A percentile compares a stretch with the other conserved stretches of the same genome.
These are phyloP conservation scores for Eutolmus rufibarbis DNA, from an alignment of 2,888 invertebrate species.

Conservation along the genomic window DNA sequence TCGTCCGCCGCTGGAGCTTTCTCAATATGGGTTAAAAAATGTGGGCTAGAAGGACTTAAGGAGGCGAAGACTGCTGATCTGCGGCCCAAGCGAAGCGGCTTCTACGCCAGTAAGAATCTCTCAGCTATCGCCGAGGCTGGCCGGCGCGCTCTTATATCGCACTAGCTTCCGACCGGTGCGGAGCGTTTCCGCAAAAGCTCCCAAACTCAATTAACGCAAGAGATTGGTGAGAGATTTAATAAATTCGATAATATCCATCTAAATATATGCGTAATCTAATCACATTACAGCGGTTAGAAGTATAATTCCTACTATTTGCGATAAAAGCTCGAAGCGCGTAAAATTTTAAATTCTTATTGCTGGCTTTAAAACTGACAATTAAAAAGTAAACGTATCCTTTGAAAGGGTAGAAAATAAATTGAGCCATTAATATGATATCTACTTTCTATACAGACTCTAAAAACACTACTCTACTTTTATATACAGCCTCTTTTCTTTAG, in stretches of 20 bases:
- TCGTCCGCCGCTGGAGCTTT: neutral
- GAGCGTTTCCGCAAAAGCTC: neutral
- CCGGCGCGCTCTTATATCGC: neutral
- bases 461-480: too few species aligned
- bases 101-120: neutral
- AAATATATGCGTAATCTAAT: neutral
- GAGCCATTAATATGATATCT: too few species aligned
- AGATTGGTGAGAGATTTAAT: conserved; percentile 24
- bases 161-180: neutral
- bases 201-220: neutral
- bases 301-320: neutral
- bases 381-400: too few species aligned
- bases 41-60: neutral
- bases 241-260: conserved; percentile 13
- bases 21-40: conserved; percentile 9
- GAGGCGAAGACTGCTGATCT: neutral
- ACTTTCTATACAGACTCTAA: too few species aligned
- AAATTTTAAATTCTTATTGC: neutral
- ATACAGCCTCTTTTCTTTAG: too few species aligned
- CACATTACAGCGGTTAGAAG: neutral
- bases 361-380: too few species aligned
- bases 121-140: neutral
- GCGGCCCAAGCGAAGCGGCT: too few species aligned
- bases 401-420: too few species aligned
- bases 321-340: neutral